Evolutionary conservation across 2,888 invertebrate species (phyloP), one percentile per base, ranked within the genome.

Genomic region (Eupithecia centaureata): DNA sequence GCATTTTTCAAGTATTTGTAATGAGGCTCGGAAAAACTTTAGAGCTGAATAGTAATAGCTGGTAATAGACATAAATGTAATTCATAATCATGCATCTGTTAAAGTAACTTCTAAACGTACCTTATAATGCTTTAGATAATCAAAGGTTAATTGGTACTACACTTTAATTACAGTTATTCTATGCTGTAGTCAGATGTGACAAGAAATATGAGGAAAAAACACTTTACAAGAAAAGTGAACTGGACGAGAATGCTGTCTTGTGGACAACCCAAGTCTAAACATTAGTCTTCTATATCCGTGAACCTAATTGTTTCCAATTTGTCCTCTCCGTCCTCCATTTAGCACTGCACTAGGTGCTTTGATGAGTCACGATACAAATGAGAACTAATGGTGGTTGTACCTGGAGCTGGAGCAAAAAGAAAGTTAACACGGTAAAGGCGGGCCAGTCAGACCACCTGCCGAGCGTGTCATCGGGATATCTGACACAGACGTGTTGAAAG

Each of bases 351-450:
- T 25, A 54, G 10, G 47, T 68, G 51, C 65, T 68, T 67, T 67
- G 63, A 70, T 59, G 59, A 47, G 42, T 47, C 42, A 47, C 42
- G 61, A 32, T 66, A 63, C 65, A 69, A 71, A 74, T 71, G 57
- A 70, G 69, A 22, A 74, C 65, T 72, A 71, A 74, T 74, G 42
- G 18, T 18, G 38, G 42, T n/a, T n/a, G 38, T 51, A 74, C 74
- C 74, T 74, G 68, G 63, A 63, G 5, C 32, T 27, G 51, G 69
- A 74, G 67, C 51, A 74, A 74, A 70, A 72, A 63, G 66, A 61
- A 58, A 4, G n/a, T n/a, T 27, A 63, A 74, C 74, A 74, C 59
- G 73, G 51, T 22, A 56, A 10, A 28, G 54, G 62, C 58, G 63
- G 52, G 67, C n/a, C 58, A n/a, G 64, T 61, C 57, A 54, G 28